Conservation (phyloP, 2,888 invertebrate genomes). For the Stenotaenia linearis region DNA sequence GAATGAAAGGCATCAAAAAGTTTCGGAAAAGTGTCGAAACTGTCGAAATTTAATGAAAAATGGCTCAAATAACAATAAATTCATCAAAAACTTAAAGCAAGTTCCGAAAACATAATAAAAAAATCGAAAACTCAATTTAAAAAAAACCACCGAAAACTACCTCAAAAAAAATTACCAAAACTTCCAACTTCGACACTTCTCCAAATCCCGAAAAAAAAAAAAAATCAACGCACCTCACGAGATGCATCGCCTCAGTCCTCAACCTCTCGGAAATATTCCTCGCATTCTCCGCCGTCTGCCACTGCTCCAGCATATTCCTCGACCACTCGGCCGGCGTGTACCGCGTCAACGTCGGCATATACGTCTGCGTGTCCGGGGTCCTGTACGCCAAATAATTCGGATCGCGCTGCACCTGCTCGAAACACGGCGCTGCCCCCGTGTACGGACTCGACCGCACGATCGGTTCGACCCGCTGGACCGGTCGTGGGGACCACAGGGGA, state of each 20-base stretch:
- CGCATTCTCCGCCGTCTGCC: constrained; percentile 32
- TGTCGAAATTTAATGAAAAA: too few species aligned
- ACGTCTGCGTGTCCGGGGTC: background rate
- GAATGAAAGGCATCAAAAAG: too few species aligned
- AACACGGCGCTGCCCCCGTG: background rate
- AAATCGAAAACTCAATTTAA: background rate
- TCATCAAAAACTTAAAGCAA: too few species aligned
- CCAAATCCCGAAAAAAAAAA: too few species aligned
- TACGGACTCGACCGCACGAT: background rate
- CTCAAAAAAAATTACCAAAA: too few species aligned
- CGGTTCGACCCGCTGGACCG: background rate
- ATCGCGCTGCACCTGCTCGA: background rate
- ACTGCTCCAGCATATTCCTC: constrained; percentile 31
- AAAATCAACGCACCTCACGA: constrained; percentile 31
- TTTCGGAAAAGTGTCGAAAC: too few species aligned
- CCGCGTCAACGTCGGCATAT: constrained; percentile 33
- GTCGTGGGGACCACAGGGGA: background rate
- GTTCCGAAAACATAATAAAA: background rate
- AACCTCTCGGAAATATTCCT: constrained; percentile 34
- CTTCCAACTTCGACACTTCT: too few species aligned
- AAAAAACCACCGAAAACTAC: too few species aligned
- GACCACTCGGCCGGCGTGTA: constrained; percentile 34
- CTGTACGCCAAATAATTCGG: background rate
- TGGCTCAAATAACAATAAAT: too few species aligned
- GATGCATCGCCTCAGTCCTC: constrained; percentile 28